Base-by-base conservation (phyloP, 2,888 invertebrate species). In the Tineola bisselliella region DNA sequence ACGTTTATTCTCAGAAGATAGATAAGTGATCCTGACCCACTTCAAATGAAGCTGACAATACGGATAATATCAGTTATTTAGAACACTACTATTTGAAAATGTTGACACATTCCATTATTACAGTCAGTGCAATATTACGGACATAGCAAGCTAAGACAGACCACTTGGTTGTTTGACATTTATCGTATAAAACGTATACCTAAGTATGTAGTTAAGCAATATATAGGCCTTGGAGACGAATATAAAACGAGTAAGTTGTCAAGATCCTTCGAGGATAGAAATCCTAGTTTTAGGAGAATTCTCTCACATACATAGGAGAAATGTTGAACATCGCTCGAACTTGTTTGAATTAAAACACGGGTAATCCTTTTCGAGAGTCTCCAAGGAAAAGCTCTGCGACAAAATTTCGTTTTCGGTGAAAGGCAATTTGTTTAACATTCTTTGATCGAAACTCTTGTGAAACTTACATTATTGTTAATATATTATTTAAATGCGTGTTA, bases 341-440 rank as follows among this genome's bases (percentile, higher is more conserved):
- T 25, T n/a, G 19, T 19, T 56, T 56, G 30, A 56, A 56, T 56
- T 56, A 56, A 56, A 56, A 19, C 30, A 8, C 12, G 18, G 56
- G 56, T 56, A 56, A 56, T 56, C 56, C 56, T 56, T 56, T 56
- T 25, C 56, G 25, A 30, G 25, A 25, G 56, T 30, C 30, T 18
- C 30, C 17, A 12, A 56, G 56, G 56, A 13, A 56, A 56, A 25
- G 25, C 56, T 56, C 56, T 13, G 56, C 56, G 56, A 56, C 56
- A 56, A 25, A 56, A 56, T 56, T 56, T 56, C 25, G 25, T 56
- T 56, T 56, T 17, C 17, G 56, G 13, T 19, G 18, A 18, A n/a
- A 48, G 48, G 48, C 48, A 48, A 48, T 48, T 48, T 48, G 8
- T 48, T 15, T 48, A 48, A 48, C 48, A 48, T 48, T 48, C 17